A percentile compares a stretch with the other conserved stretches of the same genome.
Conservation (phyloP, 2,113 vertebrate species). For the Lepidothrix coronata region DNA sequence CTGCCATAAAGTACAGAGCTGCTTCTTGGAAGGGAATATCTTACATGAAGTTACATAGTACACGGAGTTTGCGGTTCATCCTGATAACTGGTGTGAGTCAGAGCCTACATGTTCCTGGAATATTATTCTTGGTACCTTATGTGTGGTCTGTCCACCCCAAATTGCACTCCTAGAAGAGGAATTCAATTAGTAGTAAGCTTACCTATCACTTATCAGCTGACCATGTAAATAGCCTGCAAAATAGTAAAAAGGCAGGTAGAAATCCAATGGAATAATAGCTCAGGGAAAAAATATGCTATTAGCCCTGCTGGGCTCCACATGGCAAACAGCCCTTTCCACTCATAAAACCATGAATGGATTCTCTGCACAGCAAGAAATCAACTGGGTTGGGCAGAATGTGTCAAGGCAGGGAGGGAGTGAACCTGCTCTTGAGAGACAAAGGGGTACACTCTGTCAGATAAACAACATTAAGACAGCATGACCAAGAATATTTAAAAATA, state of each 20-base stretch:
- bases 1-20: neutral
- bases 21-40: neutral
- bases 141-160: slow-evolving; percentile 22
- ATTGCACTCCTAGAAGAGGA: neutral
- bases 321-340: slow-evolving; percentile 56
- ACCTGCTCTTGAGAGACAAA: slow-evolving; percentile 53
- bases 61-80: neutral
- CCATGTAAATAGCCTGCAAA: slow-evolving; percentile 65
- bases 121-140: neutral
- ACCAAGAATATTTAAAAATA: slow-evolving; percentile 32
- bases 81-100: neutral
- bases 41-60: neutral
- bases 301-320: slow-evolving; percentile 56
- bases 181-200: slow-evolving; percentile 60
- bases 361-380: slow-evolving; percentile 37
- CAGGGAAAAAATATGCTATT: slow-evolving; percentile 62
- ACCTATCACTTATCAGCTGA: slow-evolving; percentile 66
- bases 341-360: slow-evolving; percentile 51
- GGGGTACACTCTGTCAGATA: slow-evolving; percentile 17
- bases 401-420: slow-evolving; percentile 39
- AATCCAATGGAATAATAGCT: slow-evolving; percentile 67
- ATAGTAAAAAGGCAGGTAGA: slow-evolving; percentile 59
- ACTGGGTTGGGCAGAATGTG: neutral
- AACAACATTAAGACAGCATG: neutral
- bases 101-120: neutral